These are phyloP conservation scores for Nycticorax nycticorax DNA, from an alignment of 2,113 vertebrate genomes.

Conservation along the genomic window DNA sequence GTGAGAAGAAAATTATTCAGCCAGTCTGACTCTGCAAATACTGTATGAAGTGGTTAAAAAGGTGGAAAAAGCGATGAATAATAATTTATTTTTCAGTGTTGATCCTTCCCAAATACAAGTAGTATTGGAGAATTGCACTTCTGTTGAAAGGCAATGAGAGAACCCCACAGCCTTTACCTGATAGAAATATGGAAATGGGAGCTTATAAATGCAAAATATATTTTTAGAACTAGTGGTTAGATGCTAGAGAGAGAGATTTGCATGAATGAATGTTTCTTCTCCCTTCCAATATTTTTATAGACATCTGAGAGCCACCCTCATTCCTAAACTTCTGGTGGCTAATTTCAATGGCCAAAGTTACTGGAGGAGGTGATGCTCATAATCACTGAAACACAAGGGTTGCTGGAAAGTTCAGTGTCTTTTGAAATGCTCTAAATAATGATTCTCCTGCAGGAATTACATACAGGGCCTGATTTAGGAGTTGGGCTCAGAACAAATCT, in stretches of 20 bases:
- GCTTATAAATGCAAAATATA: neutral
- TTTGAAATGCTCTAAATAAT: neutral
- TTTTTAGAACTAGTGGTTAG: neutral
- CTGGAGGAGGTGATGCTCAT: neutral
- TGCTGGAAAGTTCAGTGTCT: neutral
- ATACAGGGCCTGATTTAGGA: neutral
- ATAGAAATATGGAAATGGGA: neutral
- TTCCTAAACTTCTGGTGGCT: neutral
- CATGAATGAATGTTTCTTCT: neutral
- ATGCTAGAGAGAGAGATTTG: neutral
- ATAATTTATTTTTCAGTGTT: neutral
- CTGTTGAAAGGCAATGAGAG: neutral
- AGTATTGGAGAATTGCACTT: neutral
- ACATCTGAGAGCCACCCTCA: accelerated
- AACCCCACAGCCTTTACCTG: neutral
- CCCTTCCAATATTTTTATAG: neutral
- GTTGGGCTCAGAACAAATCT: neutral
- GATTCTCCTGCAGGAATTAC: neutral
- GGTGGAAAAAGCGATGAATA: neutral
- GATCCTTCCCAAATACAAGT: neutral
- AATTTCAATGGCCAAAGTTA: neutral
- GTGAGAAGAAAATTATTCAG: conserved; percentile 54
- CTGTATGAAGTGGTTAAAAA: neutral
- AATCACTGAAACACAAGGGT: neutral
- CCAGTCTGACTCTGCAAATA: conserved; percentile 20